Evolutionary conservation across 2,113 vertebrate species (phyloP), one percentile per base, ranked within the genome.

Genomic region (Prunella himalayana): DNA sequence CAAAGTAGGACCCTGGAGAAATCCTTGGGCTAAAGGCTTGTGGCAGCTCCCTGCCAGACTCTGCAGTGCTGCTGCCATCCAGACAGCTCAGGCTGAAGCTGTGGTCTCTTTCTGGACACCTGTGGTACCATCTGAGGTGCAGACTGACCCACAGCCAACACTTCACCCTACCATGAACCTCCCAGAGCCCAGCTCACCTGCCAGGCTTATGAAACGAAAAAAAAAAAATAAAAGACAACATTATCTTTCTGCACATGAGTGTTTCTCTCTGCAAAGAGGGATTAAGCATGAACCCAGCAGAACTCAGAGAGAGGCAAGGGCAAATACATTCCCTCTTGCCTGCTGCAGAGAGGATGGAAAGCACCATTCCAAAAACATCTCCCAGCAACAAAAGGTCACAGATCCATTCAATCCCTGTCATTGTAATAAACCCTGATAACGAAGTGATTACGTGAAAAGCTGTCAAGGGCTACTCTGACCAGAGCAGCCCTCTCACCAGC

Each of bases 401-500:
- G 84, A 71, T 86, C 44, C 66, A 11, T 21, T 82, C 83, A 56
- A 41, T 78, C 88, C 88, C 81, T 3, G 6, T 51, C 91, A 25
- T 11, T 45, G 22, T 22, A 86, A 90, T 68, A 94, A 95, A 88
- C 79, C 84, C 87, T 1, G 92, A 95, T 84, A 96, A 96, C 31
- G 21, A 83, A 83, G 90, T 0, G 71, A 94, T 96, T 86, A 94
- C 51, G 6, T 30, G 65, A n/a, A 94, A 96, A 75, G 82, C 93
- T 94, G 94, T 45, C 88, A 73, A 66, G 93, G 94, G 88, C 92
- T 86, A 4, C 0, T 11, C 88, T 93, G 96, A 60, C 93, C 95
- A 96, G 76, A 92, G 92, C 88, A 56, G 87, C 71, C 63, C 87
- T 89, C 91, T 90, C 88, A 86, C 71, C 90, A 90, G 94, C 93